Evolutionary conservation across 2,797 vertebrate species (phyloP).

Genomic region (Lerista edwardsae): DNA sequence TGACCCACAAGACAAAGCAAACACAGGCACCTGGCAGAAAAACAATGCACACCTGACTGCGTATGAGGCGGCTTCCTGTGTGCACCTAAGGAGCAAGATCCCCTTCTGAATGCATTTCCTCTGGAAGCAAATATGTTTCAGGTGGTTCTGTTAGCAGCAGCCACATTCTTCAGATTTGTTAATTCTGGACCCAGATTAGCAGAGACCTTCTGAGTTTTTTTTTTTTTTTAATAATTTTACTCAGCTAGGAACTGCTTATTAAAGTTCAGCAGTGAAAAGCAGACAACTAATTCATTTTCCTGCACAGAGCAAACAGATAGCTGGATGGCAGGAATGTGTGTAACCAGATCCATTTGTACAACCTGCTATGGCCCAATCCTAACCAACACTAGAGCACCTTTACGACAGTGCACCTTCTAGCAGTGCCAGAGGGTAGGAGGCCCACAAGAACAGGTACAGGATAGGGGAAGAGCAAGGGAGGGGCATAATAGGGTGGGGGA

Average conservation of each 20-base stretch:
- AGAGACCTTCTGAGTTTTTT: slow-evolving; percentile 9
- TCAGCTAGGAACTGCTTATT: slow-evolving; percentile 49
- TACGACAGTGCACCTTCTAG: too few relatives aligned
- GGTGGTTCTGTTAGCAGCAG: slow-evolving; percentile 49
- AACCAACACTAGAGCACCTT: too few relatives aligned
- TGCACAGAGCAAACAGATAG: slow-evolving; percentile 30
- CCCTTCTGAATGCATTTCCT: not conserved
- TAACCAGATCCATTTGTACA: slow-evolving; percentile 42
- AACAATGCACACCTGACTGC: too few relatives aligned
- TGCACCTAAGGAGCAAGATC: too few relatives aligned
- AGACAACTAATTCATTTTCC: slow-evolving; percentile 50
- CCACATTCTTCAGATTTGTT: slow-evolving; percentile 48
- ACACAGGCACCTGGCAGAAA: too few relatives aligned
- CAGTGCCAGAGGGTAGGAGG: too few relatives aligned
- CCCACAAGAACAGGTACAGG: too few relatives aligned
- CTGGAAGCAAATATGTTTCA: slow-evolving; percentile 22
- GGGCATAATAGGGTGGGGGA: too few relatives aligned
- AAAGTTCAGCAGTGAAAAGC: slow-evolving; percentile 43
- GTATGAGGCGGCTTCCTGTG: too few relatives aligned
- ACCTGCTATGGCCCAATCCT: not conserved
- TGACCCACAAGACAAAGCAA: too few relatives aligned
- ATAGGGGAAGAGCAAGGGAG: too few relatives aligned
- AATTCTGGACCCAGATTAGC: slow-evolving; percentile 39
- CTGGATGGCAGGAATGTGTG: slow-evolving; percentile 30
- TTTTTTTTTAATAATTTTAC: slow-evolving; percentile 17